phyloP scores from a whole-genome alignment of 2,888 invertebrate species.

The Tachystola acroxantha region DNA sequence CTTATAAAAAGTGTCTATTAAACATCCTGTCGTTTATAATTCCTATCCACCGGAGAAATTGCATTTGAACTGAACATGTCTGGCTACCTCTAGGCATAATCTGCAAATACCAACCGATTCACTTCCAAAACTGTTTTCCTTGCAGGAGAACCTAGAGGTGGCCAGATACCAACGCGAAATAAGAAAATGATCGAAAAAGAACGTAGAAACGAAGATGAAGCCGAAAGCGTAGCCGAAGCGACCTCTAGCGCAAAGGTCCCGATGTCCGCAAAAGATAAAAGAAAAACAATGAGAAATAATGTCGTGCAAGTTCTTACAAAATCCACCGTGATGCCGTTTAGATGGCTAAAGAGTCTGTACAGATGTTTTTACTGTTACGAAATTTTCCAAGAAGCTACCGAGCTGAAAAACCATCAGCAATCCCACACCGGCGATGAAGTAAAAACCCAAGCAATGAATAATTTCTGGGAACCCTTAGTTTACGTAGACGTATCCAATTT shows the following conservation, averaged over 20 bases:
- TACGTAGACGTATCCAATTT: slow-evolving; percentile 56
- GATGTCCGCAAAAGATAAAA: slow-evolving; percentile 45
- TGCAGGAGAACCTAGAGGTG: slow-evolving; percentile 63
- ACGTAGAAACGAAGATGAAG: background rate
- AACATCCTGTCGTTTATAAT: too few relatives aligned
- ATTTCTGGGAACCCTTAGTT: slow-evolving; percentile 64
- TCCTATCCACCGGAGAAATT: too few relatives aligned
- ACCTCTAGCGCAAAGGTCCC: slow-evolving; percentile 13
- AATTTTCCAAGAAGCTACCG: slow-evolving; percentile 59
- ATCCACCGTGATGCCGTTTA: slow-evolving; percentile 61
- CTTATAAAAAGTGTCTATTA: too few relatives aligned
- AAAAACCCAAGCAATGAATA: slow-evolving; percentile 56
- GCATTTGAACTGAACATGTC: slow-evolving; percentile 22
- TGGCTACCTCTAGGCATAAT: slow-evolving; percentile 42
- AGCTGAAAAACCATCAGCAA: slow-evolving; percentile 52
- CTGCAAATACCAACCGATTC: slow-evolving; percentile 19
- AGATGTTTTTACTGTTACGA: slow-evolving; percentile 71
- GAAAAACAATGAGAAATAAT: slow-evolving; percentile 54
- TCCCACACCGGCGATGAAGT: slow-evolving; percentile 41
- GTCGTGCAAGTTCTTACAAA: slow-evolving; percentile 54
- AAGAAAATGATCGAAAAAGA: slow-evolving; percentile 8
- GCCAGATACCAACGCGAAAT: slow-evolving; percentile 38
- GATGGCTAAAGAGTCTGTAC: slow-evolving; percentile 68
- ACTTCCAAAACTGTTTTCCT: slow-evolving; percentile 45
- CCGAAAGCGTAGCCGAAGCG: background rate